Percentiles rank a stretch among this genome's conserved stretches.
These are phyloP conservation scores for Ashinkailepas kermadecensis DNA, from an alignment of 2,888 invertebrate species.

Conservation along the genomic window DNA sequence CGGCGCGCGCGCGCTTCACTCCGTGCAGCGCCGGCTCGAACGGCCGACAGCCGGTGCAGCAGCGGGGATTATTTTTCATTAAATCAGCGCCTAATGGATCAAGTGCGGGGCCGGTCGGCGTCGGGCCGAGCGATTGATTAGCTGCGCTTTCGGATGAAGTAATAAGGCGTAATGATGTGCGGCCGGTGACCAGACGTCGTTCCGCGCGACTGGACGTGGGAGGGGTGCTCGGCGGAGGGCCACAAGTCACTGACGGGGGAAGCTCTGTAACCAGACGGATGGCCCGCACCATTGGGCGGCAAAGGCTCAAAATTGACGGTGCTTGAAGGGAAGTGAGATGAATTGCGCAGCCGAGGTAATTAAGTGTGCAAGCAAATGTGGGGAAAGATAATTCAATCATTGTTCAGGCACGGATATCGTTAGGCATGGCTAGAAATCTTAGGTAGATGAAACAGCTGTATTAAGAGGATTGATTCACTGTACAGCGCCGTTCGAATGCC, in stretches of 20 bases:
- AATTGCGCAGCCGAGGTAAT: slow-evolving; percentile 7
- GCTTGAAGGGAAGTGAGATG: not conserved
- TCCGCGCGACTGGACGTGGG: no score
- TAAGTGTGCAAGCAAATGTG: slow-evolving; percentile 22
- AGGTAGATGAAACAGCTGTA: no score
- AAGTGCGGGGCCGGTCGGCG: not conserved
- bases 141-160: not conserved
- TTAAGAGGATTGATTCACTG: no score
- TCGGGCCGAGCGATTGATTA: not conserved
- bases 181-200: no score
- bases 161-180: slow-evolving; percentile 3
- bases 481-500: no score
- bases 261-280: not conserved
- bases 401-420: no score
- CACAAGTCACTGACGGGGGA: slow-evolving; percentile 6
- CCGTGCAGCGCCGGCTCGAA: no score
- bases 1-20: not conserved
- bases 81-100: slow-evolving; percentile 10
- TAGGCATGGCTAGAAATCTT: no score
- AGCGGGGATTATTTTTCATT: slow-evolving; percentile 10
- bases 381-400: not conserved
- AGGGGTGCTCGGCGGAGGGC: slow-evolving; percentile 12
- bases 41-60: not conserved
- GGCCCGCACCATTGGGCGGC: not conserved
- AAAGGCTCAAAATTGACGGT: slow-evolving; percentile 7